phyloP scores from a whole-genome alignment of 1,140 invertebrate species.

The Apis florea region DNA sequence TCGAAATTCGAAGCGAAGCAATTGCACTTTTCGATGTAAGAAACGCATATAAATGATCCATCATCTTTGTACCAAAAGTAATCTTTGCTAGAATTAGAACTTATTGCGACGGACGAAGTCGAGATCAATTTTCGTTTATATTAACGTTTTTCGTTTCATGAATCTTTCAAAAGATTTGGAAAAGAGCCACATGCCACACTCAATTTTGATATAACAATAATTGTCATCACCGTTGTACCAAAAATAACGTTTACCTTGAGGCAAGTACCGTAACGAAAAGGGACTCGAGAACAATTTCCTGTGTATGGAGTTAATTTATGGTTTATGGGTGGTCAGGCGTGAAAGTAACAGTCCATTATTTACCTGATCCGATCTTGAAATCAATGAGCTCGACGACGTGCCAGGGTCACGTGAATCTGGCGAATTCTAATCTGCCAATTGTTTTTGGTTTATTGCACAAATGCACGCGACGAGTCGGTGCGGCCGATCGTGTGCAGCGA shows the following conservation, averaged over 20 bases:
- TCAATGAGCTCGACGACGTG: neutral
- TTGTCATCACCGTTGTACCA: neutral
- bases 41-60: too few relatives aligned
- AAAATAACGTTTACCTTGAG: neutral
- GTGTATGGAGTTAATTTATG: neutral
- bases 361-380: neutral
- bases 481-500: neutral
- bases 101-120: too few relatives aligned
- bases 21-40: too few relatives aligned
- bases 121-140: too few relatives aligned
- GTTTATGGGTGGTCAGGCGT: neutral
- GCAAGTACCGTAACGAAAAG: neutral
- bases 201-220: too few relatives aligned
- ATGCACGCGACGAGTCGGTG: neutral
- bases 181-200: too few relatives aligned
- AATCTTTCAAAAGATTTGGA: too few relatives aligned
- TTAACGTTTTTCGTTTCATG: too few relatives aligned
- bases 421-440: neutral
- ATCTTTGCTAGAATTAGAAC: too few relatives aligned
- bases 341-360: conserved; percentile 23
- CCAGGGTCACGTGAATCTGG: neutral
- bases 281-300: neutral
- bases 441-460: neutral
- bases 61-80: too few relatives aligned
- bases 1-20: too few relatives aligned